Conservation (phyloP, 2,113 vertebrate species). For the Elanus axillaris region DNA sequence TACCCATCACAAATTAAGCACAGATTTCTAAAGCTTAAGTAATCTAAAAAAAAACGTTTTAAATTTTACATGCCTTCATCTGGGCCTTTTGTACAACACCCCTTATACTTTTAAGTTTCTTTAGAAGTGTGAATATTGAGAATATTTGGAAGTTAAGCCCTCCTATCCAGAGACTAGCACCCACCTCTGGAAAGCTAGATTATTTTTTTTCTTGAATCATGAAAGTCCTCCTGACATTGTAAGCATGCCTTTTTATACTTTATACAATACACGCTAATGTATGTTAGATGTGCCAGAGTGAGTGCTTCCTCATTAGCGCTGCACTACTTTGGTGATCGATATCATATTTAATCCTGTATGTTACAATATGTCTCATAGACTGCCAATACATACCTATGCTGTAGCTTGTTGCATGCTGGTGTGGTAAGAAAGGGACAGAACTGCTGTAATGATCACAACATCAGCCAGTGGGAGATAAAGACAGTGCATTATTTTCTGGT, state of each 20-base stretch:
- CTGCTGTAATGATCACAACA: not conserved
- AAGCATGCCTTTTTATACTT: not conserved
- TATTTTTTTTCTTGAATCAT: not conserved
- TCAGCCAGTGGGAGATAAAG: slow-evolving; percentile 5
- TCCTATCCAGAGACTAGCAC: not conserved
- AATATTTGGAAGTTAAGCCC: not conserved
- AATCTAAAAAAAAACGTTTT: not conserved
- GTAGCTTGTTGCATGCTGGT: not conserved
- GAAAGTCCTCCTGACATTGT: not conserved
- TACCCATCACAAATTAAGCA: not conserved
- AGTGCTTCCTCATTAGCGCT: not conserved
- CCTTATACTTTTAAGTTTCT: not conserved
- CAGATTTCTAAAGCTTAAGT: not conserved
- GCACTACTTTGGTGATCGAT: not conserved
- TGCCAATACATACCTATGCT: not conserved
- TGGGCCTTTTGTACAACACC: not conserved
- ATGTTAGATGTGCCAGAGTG: not conserved
- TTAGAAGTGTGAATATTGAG: not conserved
- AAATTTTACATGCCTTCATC: not conserved
- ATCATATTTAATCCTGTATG: fast-evolving
- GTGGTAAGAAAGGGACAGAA: not conserved
- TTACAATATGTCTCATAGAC: fast-evolving
- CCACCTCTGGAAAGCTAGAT: not conserved
- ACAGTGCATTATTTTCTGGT: not conserved
- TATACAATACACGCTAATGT: too few species aligned